These are phyloP conservation scores for Drosophila ochracea DNA, from an alignment of 2,888 invertebrate genomes.

Conservation along the genomic window DNA sequence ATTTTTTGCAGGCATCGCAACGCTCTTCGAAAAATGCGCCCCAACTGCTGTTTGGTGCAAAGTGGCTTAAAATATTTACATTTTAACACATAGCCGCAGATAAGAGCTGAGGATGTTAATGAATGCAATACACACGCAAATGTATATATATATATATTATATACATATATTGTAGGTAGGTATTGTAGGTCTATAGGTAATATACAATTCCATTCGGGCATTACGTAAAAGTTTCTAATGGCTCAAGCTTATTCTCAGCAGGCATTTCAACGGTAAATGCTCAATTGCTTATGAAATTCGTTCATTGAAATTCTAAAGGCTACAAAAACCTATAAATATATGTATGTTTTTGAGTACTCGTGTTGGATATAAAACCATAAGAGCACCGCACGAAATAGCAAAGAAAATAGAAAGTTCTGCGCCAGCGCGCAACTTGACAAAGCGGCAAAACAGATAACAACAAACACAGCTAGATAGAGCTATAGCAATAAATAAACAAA, in stretches of 20 bases:
- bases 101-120: slow-evolving; percentile 58
- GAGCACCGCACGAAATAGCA: slow-evolving; percentile 68
- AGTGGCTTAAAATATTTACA: slow-evolving; percentile 43
- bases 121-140: slow-evolving; percentile 1
- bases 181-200: too few relatives aligned
- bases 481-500: slow-evolving; percentile 16
- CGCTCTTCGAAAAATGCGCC: not conserved
- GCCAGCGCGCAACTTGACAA: slow-evolving; percentile 40
- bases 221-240: slow-evolving; percentile 44
- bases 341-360: slow-evolving; percentile 8
- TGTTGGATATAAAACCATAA: slow-evolving; percentile 20
- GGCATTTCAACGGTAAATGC: slow-evolving; percentile 32
- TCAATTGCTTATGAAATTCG: slow-evolving; percentile 39
- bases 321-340: slow-evolving; percentile 10
- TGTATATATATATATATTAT: not conserved
- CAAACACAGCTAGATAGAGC: slow-evolving; percentile 20
- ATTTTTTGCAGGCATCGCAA: slow-evolving; percentile 32
- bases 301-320: slow-evolving; percentile 70
- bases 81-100: slow-evolving; percentile 70
- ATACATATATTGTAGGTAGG: too few relatives aligned
- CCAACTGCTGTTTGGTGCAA: not conserved
- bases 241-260: slow-evolving; percentile 32
- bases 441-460: slow-evolving; percentile 33
- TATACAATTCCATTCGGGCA: slow-evolving; percentile 15
- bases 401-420: slow-evolving; percentile 84